phyloP scores from a whole-genome alignment of 2,797 vertebrate genomes.

The Siniperca obscura region DNA sequence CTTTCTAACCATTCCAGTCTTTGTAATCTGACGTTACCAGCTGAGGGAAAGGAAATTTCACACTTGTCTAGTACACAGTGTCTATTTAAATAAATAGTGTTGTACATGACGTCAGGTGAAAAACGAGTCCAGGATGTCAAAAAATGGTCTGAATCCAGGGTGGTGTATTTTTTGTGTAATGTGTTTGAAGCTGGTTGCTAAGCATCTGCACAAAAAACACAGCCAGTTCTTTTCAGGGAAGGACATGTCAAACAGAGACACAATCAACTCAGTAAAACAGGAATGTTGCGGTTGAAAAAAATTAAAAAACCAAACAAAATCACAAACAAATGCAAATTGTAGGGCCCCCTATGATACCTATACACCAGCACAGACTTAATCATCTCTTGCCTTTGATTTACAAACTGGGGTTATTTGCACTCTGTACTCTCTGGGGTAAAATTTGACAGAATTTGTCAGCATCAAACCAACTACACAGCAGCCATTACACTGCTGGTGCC shows the following conservation, averaged over 20 bases:
- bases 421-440: background rate
- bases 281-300: background rate
- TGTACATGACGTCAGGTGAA: background rate
- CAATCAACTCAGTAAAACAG: constrained; percentile 23
- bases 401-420: background rate
- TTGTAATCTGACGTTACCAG: background rate
- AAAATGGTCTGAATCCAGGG: background rate
- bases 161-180: background rate
- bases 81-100: background rate
- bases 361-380: background rate
- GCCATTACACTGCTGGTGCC: background rate
- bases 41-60: background rate
- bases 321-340: background rate
- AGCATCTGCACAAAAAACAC: constrained; percentile 13
- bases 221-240: background rate
- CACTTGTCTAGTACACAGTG: background rate
- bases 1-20: background rate
- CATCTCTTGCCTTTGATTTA: constrained; percentile 6
- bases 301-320: background rate
- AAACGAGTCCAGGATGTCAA: background rate
- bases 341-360: background rate
- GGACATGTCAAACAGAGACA: constrained; percentile 56
- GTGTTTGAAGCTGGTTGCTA: background rate
- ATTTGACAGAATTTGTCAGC: background rate
- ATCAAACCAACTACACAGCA: background rate